Percentiles rank a stretch among this genome's conserved stretches.
Evolutionary conservation across 2,113 vertebrate genomes (phyloP).

Genomic region (Gymnocephalus cernua): DNA sequence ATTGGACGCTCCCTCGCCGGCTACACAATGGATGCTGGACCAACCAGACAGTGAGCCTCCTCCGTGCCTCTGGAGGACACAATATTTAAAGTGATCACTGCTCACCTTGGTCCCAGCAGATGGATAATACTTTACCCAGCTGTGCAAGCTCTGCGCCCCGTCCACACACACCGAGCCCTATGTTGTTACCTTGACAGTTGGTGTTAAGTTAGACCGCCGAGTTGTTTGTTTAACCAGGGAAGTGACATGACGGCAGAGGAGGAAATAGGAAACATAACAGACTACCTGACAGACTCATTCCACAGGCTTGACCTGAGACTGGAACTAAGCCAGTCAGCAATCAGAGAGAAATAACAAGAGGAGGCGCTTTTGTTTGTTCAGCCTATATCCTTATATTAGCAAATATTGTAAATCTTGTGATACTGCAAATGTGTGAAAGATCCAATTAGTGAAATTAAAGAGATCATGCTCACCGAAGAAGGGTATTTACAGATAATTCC

Average conservation of each 20-base stretch:
- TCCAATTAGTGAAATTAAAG: conserved; percentile 41
- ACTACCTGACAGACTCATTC: conserved; percentile 81
- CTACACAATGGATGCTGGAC: conserved; percentile 64
- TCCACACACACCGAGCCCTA: conserved; percentile 47
- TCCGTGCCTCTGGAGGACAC: conserved; percentile 68
- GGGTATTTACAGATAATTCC: background rate
- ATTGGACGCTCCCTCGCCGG: conserved; percentile 47
- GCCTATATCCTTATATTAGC: conserved; percentile 64
- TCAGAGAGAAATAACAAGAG: conserved; percentile 81
- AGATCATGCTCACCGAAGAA: conserved; percentile 1
- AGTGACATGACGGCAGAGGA: conserved; percentile 81
- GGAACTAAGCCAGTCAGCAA: conserved; percentile 82
- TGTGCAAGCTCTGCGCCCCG: conserved; percentile 58
- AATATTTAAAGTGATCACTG: conserved; percentile 72
- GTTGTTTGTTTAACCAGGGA: conserved; percentile 84
- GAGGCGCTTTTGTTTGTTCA: conserved; percentile 81
- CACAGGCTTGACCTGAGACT: conserved; percentile 78
- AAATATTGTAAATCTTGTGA: conserved; percentile 57
- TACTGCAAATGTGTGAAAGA: conserved; percentile 20
- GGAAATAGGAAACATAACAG: conserved; percentile 87
- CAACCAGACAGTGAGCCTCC: conserved; percentile 77
- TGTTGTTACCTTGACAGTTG: conserved; percentile 62
- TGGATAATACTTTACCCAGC: conserved; percentile 84
- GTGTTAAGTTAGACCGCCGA: conserved; percentile 50
- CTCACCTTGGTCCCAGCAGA: conserved; percentile 62